Evolutionary conservation across 2,797 vertebrate species (phyloP).

Genomic region (Sebastes nivosus): DNA sequence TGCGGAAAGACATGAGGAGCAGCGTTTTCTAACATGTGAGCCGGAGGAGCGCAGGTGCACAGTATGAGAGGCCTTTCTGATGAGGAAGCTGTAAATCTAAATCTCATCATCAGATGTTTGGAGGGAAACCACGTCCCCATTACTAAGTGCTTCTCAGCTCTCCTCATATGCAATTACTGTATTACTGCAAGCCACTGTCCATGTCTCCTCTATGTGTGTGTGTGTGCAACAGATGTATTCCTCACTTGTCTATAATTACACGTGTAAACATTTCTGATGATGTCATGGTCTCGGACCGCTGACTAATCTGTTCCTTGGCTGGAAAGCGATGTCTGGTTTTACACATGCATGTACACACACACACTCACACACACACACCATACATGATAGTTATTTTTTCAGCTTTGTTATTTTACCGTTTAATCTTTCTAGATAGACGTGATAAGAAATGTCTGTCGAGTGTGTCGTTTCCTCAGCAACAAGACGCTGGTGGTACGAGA

Average conservation of each 20-base stretch:
- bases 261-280: conserved; percentile 78
- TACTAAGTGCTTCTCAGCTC: conserved; percentile 52
- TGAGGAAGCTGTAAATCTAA: conserved; percentile 48
- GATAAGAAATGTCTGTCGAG: conserved; percentile 22
- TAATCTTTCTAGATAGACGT: conserved; percentile 13
- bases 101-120: conserved; percentile 55
- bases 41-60: conserved; percentile 53
- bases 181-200: conserved; percentile 62
- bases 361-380: neutral
- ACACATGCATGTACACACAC: conserved; percentile 19
- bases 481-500: conserved; percentile 7
- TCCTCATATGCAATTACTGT: conserved; percentile 67
- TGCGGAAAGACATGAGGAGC: neutral
- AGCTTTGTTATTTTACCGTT: conserved; percentile 25
- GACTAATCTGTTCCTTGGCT: conserved; percentile 72
- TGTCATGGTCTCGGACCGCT: conserved; percentile 73
- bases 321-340: conserved; percentile 58
- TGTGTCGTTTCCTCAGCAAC: conserved; percentile 45
- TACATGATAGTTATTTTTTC: conserved; percentile 11
- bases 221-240: conserved; percentile 66
- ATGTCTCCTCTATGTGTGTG: conserved; percentile 36
- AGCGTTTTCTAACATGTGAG: neutral
- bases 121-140: conserved; percentile 42
- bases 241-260: conserved; percentile 78
- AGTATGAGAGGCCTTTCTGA: conserved; percentile 4